Evolutionary conservation across 2,888 invertebrate genomes (phyloP), one percentile per base, ranked within the genome.

Genomic region (Pseudoips prasinana): DNA sequence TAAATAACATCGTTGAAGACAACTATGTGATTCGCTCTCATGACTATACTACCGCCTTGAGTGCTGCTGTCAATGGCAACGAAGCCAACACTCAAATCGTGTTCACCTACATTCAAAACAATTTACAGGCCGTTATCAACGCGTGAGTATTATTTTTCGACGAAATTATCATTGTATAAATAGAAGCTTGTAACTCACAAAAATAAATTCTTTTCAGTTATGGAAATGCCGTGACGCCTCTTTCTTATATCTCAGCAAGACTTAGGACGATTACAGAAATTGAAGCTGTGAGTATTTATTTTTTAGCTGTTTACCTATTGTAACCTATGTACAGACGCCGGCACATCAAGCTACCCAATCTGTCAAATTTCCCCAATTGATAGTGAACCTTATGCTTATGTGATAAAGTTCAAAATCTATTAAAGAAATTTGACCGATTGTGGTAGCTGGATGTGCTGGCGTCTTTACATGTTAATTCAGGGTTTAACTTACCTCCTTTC

Each of bases 61-160:
- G 73, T 32, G 69, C 85, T 0, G 90, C 92, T 1, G 90, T 90
- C 20, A 65, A 77, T 0, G 89, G 90, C 32, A 91, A 91, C 45
- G 89, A 90, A 40, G 83, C 56, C 22, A 92, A 92, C 43, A 88
- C 92, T 1, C 73, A 86, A 10, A 73, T 90, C 0, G 91, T 90
- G 0, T 90, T 91, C 41, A 45, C 76, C 0, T 91, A 89, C 58
- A 80, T 92, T 1, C 71, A 71, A 24, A 45, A 55, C 1, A 79
- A 86, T 29, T 33, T 75, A 0, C n/a, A 17, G 0, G 20, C 18
- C 1, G 68, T 85, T 7, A 53, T 33, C 2, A 14, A 5, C 1
- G 83, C 78, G 88, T 89, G 67, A 78, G 87, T 79, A 35, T 26
- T 14, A 2, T 14, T 14, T n/a, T n/a, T n/a, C n/a, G n/a, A n/a